Conservation (phyloP, 2,113 vertebrate genomes). For the Ginglymostoma cirratum region DNA sequence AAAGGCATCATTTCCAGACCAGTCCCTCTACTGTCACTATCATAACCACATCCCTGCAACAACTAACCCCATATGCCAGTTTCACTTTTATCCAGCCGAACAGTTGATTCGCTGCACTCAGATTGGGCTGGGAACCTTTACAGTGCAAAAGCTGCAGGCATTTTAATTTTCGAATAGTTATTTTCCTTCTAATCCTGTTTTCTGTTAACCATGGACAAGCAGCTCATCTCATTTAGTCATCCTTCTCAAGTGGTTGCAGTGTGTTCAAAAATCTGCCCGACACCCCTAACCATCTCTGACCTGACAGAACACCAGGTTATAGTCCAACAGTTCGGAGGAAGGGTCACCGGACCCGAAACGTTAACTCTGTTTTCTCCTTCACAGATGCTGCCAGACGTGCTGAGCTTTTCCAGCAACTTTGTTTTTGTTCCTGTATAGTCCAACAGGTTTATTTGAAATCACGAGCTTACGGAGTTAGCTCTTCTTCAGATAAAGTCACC, state of each 20-base stretch:
- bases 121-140: neutral
- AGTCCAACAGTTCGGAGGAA: too few relatives aligned
- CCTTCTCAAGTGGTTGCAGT: neutral
- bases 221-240: neutral
- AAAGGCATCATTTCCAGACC: neutral
- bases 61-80: too few relatives aligned
- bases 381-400: too few relatives aligned
- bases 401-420: too few relatives aligned
- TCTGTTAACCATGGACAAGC: neutral
- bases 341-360: too few relatives aligned
- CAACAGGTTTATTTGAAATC: too few relatives aligned
- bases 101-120: neutral
- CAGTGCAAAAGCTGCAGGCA: neutral
- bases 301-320: too few relatives aligned
- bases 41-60: neutral
- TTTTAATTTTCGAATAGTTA: neutral
- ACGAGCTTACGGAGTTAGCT: too few relatives aligned
- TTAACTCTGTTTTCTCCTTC: too few relatives aligned
- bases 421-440: too few relatives aligned
- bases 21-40: neutral
- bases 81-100: neutral
- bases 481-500: too few relatives aligned
- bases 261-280: neutral
- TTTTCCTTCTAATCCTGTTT: neutral
- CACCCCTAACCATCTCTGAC: neutral